Conservation (phyloP, 2,888 invertebrate genomes). For the Sesia bembeciformis region DNA sequence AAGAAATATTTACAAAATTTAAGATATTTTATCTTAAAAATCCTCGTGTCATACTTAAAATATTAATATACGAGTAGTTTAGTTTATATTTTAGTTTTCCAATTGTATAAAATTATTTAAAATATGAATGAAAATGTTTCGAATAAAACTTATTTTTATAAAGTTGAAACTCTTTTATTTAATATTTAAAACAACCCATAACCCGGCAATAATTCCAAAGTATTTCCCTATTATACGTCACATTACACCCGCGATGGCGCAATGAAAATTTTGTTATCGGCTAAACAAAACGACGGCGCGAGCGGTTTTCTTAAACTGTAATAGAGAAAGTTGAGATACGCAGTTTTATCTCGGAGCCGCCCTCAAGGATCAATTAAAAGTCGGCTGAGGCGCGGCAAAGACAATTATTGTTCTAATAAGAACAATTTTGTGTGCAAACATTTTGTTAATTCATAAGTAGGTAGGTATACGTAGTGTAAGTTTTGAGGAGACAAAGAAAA, state of each 20-base stretch:
- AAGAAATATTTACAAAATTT: too few species aligned
- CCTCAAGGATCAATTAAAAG: conserved; percentile 76
- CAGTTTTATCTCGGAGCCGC: conserved; percentile 66
- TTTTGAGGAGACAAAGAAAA: not conserved
- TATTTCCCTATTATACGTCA: conserved; percentile 20
- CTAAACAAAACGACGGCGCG: conserved; percentile 46
- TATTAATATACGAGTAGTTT: too few species aligned
- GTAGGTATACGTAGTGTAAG: not conserved
- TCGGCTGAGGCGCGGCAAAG: conserved; percentile 47
- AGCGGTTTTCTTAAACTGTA: conserved; percentile 69
- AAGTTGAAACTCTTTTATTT: too few species aligned
- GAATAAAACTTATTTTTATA: too few species aligned
- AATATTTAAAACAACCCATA: too few species aligned
- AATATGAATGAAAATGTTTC: too few species aligned
- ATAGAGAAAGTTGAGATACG: conserved; percentile 71
- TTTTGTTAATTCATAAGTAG: not conserved
- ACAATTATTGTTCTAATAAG: conserved; percentile 67
- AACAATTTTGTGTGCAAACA: conserved; percentile 16
- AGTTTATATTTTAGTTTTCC: too few species aligned
- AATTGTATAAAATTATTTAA: too few species aligned
- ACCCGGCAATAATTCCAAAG: conserved; percentile 18
- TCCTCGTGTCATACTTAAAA: too few species aligned
- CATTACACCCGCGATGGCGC: conserved; percentile 29
- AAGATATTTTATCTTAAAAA: too few species aligned
- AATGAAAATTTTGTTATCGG: conserved; percentile 63